Conservation (phyloP, 2,888 invertebrate species). For the Acanthosoma haemorrhoidale region DNA sequence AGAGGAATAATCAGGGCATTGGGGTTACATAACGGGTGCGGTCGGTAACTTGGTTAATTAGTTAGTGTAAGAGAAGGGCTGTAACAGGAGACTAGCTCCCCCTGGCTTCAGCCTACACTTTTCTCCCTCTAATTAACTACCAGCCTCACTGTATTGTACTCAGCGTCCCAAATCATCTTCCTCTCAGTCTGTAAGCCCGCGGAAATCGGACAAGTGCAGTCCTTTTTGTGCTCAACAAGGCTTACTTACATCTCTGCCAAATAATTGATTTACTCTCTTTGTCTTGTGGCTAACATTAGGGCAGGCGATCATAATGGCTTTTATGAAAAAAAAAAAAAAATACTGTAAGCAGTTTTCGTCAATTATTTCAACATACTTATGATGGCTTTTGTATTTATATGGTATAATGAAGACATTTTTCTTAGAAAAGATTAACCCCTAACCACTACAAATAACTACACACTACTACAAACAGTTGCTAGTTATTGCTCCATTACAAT, state of each 20-base stretch:
- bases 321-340: too few species aligned
- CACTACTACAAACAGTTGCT: too few species aligned
- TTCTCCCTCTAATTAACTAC: conserved; percentile 16
- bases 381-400: too few species aligned
- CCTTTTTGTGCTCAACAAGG: background rate
- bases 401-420: too few species aligned
- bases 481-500: too few species aligned
- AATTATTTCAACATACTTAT: too few species aligned
- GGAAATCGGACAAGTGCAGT: background rate
- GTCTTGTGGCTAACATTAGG: background rate
- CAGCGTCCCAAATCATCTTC: background rate
- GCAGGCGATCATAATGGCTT: too few species aligned
- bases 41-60: conserved; percentile 21
- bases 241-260: background rate
- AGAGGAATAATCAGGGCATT: conserved; percentile 26
- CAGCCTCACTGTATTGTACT: background rate
- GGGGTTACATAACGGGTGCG: conserved; percentile 22
- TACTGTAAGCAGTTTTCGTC: too few species aligned
- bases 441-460: too few species aligned
- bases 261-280: background rate
- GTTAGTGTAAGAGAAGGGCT: conserved; percentile 14
- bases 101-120: conserved; percentile 26
- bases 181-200: background rate
- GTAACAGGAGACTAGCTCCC: background rate
- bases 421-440: too few species aligned